Evolutionary conservation across 2,888 invertebrate genomes (phyloP), one percentile per base, ranked within the genome.

Genomic region (Oxycera nigricornis): DNA sequence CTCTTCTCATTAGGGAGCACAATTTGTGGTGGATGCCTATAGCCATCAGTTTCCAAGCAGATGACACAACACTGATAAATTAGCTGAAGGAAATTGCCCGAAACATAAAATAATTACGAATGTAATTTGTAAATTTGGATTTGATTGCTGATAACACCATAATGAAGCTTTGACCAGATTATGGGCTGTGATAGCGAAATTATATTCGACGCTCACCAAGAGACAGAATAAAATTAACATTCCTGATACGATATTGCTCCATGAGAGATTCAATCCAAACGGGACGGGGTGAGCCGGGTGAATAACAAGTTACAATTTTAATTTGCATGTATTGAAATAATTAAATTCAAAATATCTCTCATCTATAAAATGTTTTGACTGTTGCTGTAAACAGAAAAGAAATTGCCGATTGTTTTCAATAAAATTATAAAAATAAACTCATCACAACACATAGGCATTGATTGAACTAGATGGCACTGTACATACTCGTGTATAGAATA

Each of bases 21-120:
- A 77, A 70, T 77, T 76, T 74, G 70, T 76, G 72, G 75, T 77
- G 77, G 77, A 78, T 74, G 77, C 78, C 79, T 79, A 80, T 77
- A 83, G 83, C 83, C 83, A 84, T 84, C 83, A 84, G 62, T 73
- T 73, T 28, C 14, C 61, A 84, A 83, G 82, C 82, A 85, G 85
- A 85, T 84, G 83, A 84, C 84, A 85, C 83, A 81, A 82, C 82
- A 80, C 82, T 84, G 85, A 84, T 85, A 85, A 85, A 85, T 85
- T 84, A 84, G 84, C 83, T 82, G 80, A 83, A 28, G 82, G 84
- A 85, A 85, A 85, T 85, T 84, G 84, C 82, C 84, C 84, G 83
- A 84, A 85, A 85, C 84, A 85, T 85, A 84, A 85, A 85, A 85
- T 85, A 85, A 85, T 85, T 85, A 84, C 85, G 83, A 85, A 85